Percentiles rank a stretch among this genome's conserved stretches.
These are phyloP conservation scores for Morinoia aosen DNA, from an alignment of 2,888 invertebrate genomes.

Conservation along the genomic window DNA sequence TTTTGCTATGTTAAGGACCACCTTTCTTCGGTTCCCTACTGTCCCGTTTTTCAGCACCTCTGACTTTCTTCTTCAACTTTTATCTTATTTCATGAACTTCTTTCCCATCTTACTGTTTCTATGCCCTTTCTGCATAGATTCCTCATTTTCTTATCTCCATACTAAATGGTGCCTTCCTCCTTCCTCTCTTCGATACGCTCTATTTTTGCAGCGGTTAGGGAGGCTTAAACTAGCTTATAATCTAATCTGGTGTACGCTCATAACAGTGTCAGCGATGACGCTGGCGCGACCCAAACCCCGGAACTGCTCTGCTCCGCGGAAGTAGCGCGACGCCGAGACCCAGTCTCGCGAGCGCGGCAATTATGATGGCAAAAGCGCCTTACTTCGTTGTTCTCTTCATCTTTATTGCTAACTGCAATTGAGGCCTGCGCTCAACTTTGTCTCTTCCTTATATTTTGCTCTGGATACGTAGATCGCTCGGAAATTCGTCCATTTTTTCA, in stretches of 20 bases:
- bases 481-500: not conserved
- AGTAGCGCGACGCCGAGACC: not conserved
- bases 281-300: not conserved
- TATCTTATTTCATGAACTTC: too few species aligned
- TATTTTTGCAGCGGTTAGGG: too few species aligned
- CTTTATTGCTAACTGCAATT: not conserved
- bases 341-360: not conserved
- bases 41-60: too few species aligned
- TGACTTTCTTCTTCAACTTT: too few species aligned
- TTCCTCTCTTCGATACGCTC: too few species aligned
- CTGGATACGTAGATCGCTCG: not conserved
- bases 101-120: too few species aligned
- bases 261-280: not conserved
- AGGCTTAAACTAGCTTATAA: too few species aligned
- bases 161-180: too few species aligned
- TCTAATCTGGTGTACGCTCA: not conserved
- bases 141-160: too few species aligned
- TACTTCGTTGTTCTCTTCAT: not conserved
- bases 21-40: too few species aligned
- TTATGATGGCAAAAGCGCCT: not conserved
- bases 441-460: not conserved
- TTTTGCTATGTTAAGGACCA: too few species aligned
- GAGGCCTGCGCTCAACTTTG: not conserved
- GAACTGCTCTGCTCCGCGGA: not conserved
- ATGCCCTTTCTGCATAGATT: too few species aligned